A percentile compares a stretch with the other conserved stretches of the same genome.
phyloP scores from a whole-genome alignment of 1,140 invertebrate genomes.

The Cydia amplana region DNA sequence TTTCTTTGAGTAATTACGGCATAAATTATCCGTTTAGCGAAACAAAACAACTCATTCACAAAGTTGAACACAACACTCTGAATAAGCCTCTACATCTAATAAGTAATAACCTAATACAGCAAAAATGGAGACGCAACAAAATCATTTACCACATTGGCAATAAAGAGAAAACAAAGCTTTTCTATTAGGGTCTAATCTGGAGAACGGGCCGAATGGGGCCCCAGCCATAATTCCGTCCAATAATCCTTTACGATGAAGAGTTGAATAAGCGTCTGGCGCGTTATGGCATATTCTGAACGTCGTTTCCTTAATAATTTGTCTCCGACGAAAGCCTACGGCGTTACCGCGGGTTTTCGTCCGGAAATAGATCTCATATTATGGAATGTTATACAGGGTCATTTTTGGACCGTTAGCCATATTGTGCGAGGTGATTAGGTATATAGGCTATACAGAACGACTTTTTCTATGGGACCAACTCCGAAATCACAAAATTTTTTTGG shows the following conservation, averaged over 20 bases:
- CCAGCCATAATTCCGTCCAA: constrained; percentile 44
- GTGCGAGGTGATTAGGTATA: too few species aligned
- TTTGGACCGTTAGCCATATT: too few species aligned
- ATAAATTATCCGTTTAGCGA: constrained; percentile 1
- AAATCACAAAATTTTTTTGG: too few species aligned
- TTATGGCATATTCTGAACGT: constrained; percentile 49
- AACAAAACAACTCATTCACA: constrained; percentile 12
- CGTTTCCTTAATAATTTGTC: constrained; percentile 54
- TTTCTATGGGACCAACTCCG: too few species aligned
- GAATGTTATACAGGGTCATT: too few species aligned
- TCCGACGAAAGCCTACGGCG: constrained; percentile 35
- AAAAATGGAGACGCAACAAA: constrained; percentile 32
- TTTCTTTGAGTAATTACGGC: not conserved
- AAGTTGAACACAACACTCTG: not conserved
- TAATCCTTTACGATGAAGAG: constrained; percentile 54
- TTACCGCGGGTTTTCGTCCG: constrained; percentile 37
- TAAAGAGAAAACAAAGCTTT: constrained; percentile 35
- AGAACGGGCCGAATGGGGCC: constrained; percentile 36
- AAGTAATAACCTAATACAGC: constrained; percentile 29
- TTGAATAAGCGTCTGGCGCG: constrained; percentile 50
- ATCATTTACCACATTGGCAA: constrained; percentile 23
- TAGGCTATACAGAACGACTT: too few species aligned
- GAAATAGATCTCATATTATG: not conserved
- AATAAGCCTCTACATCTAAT: constrained; percentile 21
- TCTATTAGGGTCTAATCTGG: constrained; percentile 43